Conservation (phyloP, 2,888 invertebrate species). For the Megamerina dolium region DNA sequence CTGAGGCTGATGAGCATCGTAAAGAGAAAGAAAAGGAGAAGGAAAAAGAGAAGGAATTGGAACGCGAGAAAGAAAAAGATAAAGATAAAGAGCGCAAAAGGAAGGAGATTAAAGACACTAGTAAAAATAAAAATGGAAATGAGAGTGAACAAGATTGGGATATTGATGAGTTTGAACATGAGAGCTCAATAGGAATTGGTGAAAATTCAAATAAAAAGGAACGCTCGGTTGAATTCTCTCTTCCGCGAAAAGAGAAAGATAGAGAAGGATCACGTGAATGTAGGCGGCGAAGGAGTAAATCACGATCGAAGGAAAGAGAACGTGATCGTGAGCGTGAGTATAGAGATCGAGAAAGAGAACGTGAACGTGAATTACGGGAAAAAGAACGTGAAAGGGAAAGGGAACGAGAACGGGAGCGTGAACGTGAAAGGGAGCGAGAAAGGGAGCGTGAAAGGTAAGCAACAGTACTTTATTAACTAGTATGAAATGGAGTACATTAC, state of each 20-base stretch:
- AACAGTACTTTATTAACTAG: too few relatives aligned
- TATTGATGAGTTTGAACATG: constrained; percentile 26
- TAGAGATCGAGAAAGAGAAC: constrained; percentile 57
- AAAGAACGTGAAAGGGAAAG: constrained; percentile 55
- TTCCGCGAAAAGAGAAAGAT: constrained; percentile 39
- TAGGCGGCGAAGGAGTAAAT: constrained; percentile 41
- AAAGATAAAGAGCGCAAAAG: constrained; percentile 43
- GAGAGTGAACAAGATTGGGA: constrained; percentile 36
- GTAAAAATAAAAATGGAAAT: constrained; percentile 17
- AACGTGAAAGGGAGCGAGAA: constrained; percentile 51
- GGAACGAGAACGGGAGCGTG: constrained; percentile 51
- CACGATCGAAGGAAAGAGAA: constrained; percentile 51
- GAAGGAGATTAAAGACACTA: constrained; percentile 22
- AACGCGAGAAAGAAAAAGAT: constrained; percentile 39
- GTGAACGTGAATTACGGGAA: constrained; percentile 57
- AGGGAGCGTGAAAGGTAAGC: constrained; percentile 50
- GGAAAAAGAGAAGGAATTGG: constrained; percentile 40
- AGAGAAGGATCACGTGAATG: constrained; percentile 3
- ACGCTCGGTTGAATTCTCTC: constrained; percentile 31
- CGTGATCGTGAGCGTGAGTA: constrained; percentile 49
- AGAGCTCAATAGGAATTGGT: not conserved
- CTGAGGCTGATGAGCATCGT: constrained; percentile 48
- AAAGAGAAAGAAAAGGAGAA: constrained; percentile 53
- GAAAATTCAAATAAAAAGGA: constrained; percentile 22
- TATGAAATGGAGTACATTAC: too few relatives aligned